Percentiles rank a stretch among this genome's conserved stretches.
Evolutionary conservation across 2,888 invertebrate genomes (phyloP).

Genomic region (Homarus gammarus): DNA sequence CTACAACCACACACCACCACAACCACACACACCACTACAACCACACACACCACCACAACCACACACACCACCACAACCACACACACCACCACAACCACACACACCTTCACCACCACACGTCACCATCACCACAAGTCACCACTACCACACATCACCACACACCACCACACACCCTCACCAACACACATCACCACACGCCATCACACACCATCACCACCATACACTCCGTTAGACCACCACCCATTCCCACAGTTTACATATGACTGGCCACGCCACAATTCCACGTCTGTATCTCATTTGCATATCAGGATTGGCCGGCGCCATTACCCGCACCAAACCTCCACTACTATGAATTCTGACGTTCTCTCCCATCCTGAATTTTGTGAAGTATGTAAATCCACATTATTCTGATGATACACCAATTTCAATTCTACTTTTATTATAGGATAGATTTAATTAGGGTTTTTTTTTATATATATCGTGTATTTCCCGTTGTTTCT

Average conservation of each 20-base stretch:
- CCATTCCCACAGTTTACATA: background rate
- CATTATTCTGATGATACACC: no score
- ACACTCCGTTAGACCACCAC: background rate
- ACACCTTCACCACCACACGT: background rate
- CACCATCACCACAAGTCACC: background rate
- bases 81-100: background rate
- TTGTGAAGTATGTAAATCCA: no score
- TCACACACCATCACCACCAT: background rate
- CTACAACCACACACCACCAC: background rate
- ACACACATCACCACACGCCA: background rate
- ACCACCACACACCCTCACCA: background rate
- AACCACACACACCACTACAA: background rate
- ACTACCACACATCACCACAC: background rate
- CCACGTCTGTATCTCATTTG: constrained; percentile 11
- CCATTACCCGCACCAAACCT: background rate
- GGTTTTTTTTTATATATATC: no score
- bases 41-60: background rate
- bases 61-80: background rate
- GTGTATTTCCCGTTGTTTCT: no score
- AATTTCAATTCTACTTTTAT: no score
- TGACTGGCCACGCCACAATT: background rate
- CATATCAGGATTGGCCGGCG: constrained; percentile 6
- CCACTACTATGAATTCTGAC: no score
- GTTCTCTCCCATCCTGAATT: no score
- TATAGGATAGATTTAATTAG: no score